Base-by-base conservation (phyloP, 2,113 vertebrate genomes). In the Rutilus rutilus region DNA sequence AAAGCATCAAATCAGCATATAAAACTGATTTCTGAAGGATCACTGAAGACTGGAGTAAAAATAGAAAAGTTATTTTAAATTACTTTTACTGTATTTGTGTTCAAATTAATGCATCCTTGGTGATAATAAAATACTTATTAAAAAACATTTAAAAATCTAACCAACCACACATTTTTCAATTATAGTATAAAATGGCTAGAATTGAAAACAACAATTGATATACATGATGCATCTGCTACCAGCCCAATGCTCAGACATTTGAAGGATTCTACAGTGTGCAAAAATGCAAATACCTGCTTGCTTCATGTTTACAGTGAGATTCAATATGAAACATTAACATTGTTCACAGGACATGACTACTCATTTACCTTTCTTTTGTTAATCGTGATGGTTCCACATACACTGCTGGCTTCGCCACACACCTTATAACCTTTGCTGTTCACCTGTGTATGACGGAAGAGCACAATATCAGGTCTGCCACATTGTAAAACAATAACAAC, bases 401-500 rank as follows among this genome's bases (percentile, higher is more conserved):
- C 96, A 83, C 96, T 99, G 92, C 98, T 99, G 78, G 97, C 97
- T 15, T 97, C 97, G 1, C 98, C 97, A 76, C 97, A 99, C 1
- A 99, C 97, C 79, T 99, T 99, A 85, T 98, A 99, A 52, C 97
- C 98, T 96, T 98, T 99, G 5, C 97, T 99, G 93, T 98, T 99
- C 14, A 99, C 97, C 98, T 99, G 87, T 23, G 33, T 65, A 27
- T 33, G 30, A 83, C 1, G 6, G 14, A 79, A 74, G 45, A 75
- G 50, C 42, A 59, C 39, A 36, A 25, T 21, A 82, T 19, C n/a
- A 65, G 21, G 17, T 81, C 62, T 25, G 14, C 14, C 57, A 42
- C 6, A 80, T 4, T 45, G n/a, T 50, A 39, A 78, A 33, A 71
- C 52, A 42, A 85, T 27, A 78, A 23, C 33, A 36, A 23, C 36